A percentile compares a stretch with the other conserved stretches of the same genome.
Evolutionary conservation across 2,797 vertebrate species (phyloP).

Genomic region (Rhinichthys osculus): DNA sequence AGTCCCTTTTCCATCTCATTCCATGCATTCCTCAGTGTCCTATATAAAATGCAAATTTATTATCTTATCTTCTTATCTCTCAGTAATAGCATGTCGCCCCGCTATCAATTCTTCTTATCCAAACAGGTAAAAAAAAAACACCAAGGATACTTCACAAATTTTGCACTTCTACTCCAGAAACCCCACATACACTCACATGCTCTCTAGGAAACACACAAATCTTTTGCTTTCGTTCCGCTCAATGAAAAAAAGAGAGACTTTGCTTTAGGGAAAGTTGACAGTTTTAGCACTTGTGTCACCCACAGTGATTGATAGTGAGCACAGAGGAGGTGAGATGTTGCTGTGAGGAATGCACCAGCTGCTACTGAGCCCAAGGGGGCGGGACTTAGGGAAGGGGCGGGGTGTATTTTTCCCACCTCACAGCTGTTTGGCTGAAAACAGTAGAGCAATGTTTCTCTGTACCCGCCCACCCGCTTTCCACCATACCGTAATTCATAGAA

Average conservation of each 20-base stretch:
- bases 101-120: slow-evolving; percentile 10
- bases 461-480: background rate
- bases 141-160: background rate
- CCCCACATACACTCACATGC: background rate
- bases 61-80: slow-evolving; percentile 35
- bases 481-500: slow-evolving; percentile 18
- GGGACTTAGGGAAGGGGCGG: slow-evolving; percentile 5
- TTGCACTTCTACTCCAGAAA: slow-evolving; percentile 7
- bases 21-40: background rate
- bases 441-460: slow-evolving; percentile 7
- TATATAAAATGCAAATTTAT: background rate
- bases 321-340: slow-evolving; percentile 33
- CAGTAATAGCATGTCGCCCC: background rate
- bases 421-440: slow-evolving; percentile 37
- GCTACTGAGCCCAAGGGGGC: slow-evolving; percentile 7
- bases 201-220: slow-evolving; percentile 3
- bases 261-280: slow-evolving; percentile 35
- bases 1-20: background rate
- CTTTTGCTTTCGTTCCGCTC: slow-evolving; percentile 5
- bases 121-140: slow-evolving; percentile 1
- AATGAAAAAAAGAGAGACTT: slow-evolving; percentile 17
- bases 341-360: slow-evolving; percentile 50
- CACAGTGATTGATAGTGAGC: slow-evolving; percentile 42
- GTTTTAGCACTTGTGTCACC: slow-evolving; percentile 22
- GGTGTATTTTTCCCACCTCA: slow-evolving; percentile 12